These are phyloP conservation scores for Drosophila neutralis DNA, from an alignment of 2,888 invertebrate species.

Conservation along the genomic window DNA sequence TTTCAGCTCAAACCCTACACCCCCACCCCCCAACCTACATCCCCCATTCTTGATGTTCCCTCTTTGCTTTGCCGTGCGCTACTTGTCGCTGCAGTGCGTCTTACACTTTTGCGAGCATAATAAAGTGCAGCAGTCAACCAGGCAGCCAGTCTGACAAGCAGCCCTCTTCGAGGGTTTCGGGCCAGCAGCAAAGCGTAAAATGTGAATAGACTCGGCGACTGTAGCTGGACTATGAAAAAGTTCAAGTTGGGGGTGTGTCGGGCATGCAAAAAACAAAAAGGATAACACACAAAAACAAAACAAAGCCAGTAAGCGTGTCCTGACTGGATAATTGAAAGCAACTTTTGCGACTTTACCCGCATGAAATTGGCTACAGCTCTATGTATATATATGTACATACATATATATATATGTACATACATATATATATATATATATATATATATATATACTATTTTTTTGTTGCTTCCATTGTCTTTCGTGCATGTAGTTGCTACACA, in stretches of 20 bases:
- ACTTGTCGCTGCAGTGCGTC: constrained; percentile 41
- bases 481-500: constrained; percentile 48
- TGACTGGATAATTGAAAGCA: constrained; percentile 81
- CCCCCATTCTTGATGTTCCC: neutral
- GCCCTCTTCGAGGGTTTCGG: constrained; percentile 54
- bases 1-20: neutral
- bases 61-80: neutral
- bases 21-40: neutral
- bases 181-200: constrained; percentile 71
- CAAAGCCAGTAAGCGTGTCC: constrained; percentile 69
- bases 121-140: constrained; percentile 66
- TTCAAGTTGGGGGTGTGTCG: constrained; percentile 29
- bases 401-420: constrained; percentile 1
- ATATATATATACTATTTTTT: constrained; percentile 16
- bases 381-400: neutral
- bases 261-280: constrained; percentile 64
- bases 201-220: constrained; percentile 70
- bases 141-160: constrained; percentile 34
- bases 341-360: constrained; percentile 69
- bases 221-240: constrained; percentile 41
- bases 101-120: constrained; percentile 55
- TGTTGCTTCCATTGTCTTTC: constrained; percentile 37
- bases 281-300: constrained; percentile 36
- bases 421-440: constrained; percentile 6
- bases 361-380: constrained; percentile 67